Percentiles rank a stretch among this genome's conserved stretches.
These are phyloP conservation scores for Drosophila kikkawai DNA, from an alignment of 1,140 invertebrate genomes.

Conservation along the genomic window DNA sequence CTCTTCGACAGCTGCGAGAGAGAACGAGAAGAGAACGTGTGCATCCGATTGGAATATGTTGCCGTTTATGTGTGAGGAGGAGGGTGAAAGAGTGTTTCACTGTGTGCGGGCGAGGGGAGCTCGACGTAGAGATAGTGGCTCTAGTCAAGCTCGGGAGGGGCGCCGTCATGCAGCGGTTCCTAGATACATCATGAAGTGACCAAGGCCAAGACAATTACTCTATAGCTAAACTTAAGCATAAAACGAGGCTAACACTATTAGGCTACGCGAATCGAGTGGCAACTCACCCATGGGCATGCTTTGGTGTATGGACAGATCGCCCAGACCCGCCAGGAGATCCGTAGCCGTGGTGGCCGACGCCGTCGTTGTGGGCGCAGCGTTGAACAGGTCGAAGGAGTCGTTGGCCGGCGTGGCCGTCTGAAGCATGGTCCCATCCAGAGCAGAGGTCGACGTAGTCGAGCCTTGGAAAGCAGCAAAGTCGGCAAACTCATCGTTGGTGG, in stretches of 20 bases:
- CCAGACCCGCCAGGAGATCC: conserved; percentile 88
- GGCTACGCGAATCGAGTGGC: neutral
- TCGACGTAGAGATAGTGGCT: conserved; percentile 55
- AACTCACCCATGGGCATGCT: conserved; percentile 84
- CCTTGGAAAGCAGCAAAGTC: conserved; percentile 90
- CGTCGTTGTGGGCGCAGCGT: conserved; percentile 33
- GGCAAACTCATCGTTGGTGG: conserved; percentile 88
- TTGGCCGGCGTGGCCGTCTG: conserved; percentile 73
- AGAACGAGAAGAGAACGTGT: conserved; percentile 78
- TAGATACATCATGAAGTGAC: conserved; percentile 38
- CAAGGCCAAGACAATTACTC: conserved; percentile 34
- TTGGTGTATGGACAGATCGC: conserved; percentile 82
- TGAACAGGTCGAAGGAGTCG: conserved; percentile 78
- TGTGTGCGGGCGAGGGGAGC: conserved; percentile 46
- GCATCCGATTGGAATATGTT: conserved; percentile 84
- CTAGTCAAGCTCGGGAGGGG: conserved; percentile 48
- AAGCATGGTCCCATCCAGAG: conserved; percentile 64
- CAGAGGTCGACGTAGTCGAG: conserved; percentile 55
- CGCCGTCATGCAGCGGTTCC: conserved; percentile 58
- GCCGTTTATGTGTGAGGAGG: conserved; percentile 63
- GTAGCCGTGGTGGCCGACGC: conserved; percentile 63
- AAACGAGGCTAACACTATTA: conserved; percentile 10
- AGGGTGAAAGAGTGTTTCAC: conserved; percentile 20
- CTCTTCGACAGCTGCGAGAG: conserved; percentile 71
- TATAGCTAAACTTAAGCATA: conserved; percentile 35